These are phyloP conservation scores for zebrafish (Danio rerio) DNA, from an alignment of 2,113 vertebrate genomes.

Conservation along the genomic window GRCz12tu NC_133183.1:57992001-57992500, in stretches of 20 bases:
- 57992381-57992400: slow-evolving; percentile 53
- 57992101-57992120: too few species aligned
- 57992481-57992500: slow-evolving; percentile 83
- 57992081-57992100: neutral
- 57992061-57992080: too few species aligned
- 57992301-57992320: neutral
- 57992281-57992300: neutral
- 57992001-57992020: too few species aligned
- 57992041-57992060: too few species aligned
- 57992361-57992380: neutral
- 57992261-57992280: neutral
- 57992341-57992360: neutral
- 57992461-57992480: slow-evolving; percentile 77
- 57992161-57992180: neutral
- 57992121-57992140: neutral
- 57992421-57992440: slow-evolving; percentile 25
- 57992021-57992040: too few species aligned
- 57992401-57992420: slow-evolving; percentile 53
- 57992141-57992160: slow-evolving; percentile 1
- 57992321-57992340: neutral
- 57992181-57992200: neutral
- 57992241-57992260: neutral
- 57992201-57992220: neutral
- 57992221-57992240: neutral
- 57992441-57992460: slow-evolving; percentile 67